These are phyloP conservation scores for Brenthis hecate DNA, from an alignment of 2,888 invertebrate species.

Conservation along the genomic window DNA sequence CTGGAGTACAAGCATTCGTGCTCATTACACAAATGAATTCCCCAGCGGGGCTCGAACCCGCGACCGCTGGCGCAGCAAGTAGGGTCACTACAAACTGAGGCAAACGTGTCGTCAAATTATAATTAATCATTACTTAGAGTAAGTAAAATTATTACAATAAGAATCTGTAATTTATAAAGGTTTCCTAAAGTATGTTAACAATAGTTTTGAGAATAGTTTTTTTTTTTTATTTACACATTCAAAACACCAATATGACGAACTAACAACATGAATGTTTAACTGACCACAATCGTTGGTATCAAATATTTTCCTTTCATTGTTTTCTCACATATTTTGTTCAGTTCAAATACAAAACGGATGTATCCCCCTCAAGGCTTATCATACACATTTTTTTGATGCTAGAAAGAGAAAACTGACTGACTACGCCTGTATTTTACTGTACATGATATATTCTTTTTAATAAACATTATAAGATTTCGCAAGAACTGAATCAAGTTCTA, in stretches of 20 bases:
- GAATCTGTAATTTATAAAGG: no score
- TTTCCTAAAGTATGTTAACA: no score
- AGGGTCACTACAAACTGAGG: no score
- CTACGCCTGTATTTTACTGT: not conserved
- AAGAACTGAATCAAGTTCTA: not conserved
- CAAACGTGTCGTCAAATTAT: no score
- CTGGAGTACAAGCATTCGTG: no score
- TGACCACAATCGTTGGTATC: slow-evolving; percentile 4
- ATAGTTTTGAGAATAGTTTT: not conserved
- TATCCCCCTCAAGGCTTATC: slow-evolving; percentile 11
- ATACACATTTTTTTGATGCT: not conserved
- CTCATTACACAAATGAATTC: no score
- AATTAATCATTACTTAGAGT: no score
- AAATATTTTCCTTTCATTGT: slow-evolving; percentile 22
- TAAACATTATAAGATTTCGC: no score
- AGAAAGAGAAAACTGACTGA: not conserved
- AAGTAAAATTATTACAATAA: no score
- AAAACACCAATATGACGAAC: slow-evolving; percentile 20
- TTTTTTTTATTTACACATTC: not conserved
- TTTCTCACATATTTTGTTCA: slow-evolving; percentile 22
- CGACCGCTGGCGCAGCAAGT: no score
- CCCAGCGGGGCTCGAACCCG: no score
- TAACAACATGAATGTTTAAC: slow-evolving; percentile 25
- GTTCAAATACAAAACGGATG: slow-evolving; percentile 13
- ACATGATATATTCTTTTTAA: no score